Evolutionary conservation across 2,113 vertebrate species (phyloP).

Genomic region (Mus pahari): DNA sequence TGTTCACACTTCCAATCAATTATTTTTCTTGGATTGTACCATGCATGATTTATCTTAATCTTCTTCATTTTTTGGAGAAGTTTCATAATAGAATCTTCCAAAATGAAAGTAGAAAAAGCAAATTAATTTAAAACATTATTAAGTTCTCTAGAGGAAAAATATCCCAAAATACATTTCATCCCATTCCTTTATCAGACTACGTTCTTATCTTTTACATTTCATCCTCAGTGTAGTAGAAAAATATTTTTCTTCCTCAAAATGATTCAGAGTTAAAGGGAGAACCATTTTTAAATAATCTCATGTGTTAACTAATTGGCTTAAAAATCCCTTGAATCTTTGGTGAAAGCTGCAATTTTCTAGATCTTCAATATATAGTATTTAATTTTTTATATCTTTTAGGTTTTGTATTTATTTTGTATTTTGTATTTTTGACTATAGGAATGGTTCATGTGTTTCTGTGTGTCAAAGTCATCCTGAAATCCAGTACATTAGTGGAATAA

Average conservation of each 20-base stretch:
- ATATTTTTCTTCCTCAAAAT: background rate
- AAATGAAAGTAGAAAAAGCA: background rate
- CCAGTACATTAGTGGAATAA: background rate
- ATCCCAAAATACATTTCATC: slow-evolving; percentile 13
- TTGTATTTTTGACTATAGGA: slow-evolving; percentile 18
- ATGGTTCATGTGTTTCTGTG: background rate
- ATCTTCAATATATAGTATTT: slow-evolving; percentile 28
- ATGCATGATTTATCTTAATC: slow-evolving; percentile 46
- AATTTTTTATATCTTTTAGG: background rate
- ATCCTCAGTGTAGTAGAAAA: background rate
- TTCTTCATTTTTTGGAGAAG: slow-evolving; percentile 47
- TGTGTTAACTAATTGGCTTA: background rate
- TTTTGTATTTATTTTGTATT: background rate
- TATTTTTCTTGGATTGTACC: slow-evolving; percentile 34
- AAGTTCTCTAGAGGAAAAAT: background rate
- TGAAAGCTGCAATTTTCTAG: slow-evolving; percentile 35
- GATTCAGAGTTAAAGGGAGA: background rate
- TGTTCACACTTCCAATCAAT: slow-evolving; percentile 8
- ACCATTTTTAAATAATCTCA: background rate
- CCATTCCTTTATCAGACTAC: background rate
- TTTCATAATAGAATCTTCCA: slow-evolving; percentile 39
- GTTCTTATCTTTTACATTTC: slow-evolving; percentile 31
- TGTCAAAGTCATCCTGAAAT: slow-evolving; percentile 11
- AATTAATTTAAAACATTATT: slow-evolving; percentile 44
- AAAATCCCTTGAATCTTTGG: slow-evolving; percentile 31